phyloP scores from a whole-genome alignment of 2,888 invertebrate genomes.

The Mimachlamys varia region DNA sequence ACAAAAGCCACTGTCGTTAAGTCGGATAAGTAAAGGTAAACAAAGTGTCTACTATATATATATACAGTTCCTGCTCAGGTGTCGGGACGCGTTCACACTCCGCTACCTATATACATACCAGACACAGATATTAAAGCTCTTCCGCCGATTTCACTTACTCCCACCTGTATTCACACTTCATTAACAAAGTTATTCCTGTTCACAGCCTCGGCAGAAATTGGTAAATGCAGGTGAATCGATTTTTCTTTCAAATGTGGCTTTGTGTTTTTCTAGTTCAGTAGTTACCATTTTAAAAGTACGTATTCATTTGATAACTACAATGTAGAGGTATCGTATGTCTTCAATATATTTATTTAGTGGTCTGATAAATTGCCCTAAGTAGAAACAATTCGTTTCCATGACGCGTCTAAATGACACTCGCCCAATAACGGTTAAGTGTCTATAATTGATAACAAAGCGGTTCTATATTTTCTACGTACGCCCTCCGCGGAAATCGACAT shows the following conservation, averaged over 20 bases:
- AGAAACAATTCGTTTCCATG: no score
- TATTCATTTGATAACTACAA: no score
- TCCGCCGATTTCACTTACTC: not conserved
- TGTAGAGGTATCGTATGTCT: no score
- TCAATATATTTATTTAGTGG: no score
- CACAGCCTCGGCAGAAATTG: no score
- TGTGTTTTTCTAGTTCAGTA: no score
- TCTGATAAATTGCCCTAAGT: no score
- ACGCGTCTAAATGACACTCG: no score
- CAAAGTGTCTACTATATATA: not conserved
- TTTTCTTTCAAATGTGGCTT: no score
- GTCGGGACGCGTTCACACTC: conserved; percentile 11
- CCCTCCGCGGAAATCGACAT: not conserved
- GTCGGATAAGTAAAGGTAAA: conserved; percentile 10
- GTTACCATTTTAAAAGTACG: no score
- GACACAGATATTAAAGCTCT: conserved; percentile 11
- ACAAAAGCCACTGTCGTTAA: conserved; percentile 24
- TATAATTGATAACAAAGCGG: not conserved
- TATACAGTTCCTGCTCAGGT: not conserved
- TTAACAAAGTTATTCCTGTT: not conserved
- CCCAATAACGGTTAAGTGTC: no score
- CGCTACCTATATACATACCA: not conserved
- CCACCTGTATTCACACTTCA: not conserved
- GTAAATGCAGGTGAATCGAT: no score
- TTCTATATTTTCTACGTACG: not conserved